Percentiles rank a stretch among this genome's conserved stretches.
These are phyloP conservation scores for Lithobates sylvaticus DNA, from an alignment of 2,797 vertebrate genomes.

Conservation along the genomic window DNA sequence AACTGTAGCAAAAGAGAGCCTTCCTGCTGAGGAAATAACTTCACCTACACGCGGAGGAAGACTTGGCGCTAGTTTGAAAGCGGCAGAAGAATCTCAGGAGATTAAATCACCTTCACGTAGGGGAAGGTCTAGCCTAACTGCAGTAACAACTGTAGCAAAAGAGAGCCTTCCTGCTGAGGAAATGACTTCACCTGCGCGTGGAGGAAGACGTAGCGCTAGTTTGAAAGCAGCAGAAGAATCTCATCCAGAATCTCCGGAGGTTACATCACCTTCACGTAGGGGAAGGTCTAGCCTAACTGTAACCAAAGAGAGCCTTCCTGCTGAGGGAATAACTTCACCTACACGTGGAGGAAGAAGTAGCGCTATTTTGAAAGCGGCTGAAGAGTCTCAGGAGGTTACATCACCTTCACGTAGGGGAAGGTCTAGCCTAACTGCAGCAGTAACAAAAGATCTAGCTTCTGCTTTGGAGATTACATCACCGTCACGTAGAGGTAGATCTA, in stretches of 20 bases:
- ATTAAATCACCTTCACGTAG: not conserved
- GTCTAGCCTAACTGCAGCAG: not conserved
- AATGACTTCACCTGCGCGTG: not conserved
- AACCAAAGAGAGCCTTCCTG: not conserved
- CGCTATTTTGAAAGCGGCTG: not conserved
- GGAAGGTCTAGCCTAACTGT: not conserved
- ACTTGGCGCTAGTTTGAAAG: not conserved
- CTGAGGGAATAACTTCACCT: not conserved
- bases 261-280: not conserved
- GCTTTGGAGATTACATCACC: not conserved
- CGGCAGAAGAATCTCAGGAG: not conserved
- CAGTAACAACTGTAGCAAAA: not conserved
- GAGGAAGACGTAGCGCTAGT: not conserved
- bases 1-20: not conserved
- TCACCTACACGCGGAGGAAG: not conserved
- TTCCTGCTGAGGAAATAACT: not conserved
- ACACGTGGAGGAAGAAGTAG: not conserved
- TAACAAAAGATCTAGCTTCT: not conserved
- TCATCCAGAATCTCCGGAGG: too few species aligned
- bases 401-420: constrained; percentile 1
- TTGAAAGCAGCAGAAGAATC: not conserved
- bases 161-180: not conserved
- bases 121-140: not conserved
- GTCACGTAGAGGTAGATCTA: not conserved
- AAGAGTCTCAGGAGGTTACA: not conserved